Evolutionary conservation across 2,797 vertebrate species (phyloP).

Genomic region (Falco biarmicus): DNA sequence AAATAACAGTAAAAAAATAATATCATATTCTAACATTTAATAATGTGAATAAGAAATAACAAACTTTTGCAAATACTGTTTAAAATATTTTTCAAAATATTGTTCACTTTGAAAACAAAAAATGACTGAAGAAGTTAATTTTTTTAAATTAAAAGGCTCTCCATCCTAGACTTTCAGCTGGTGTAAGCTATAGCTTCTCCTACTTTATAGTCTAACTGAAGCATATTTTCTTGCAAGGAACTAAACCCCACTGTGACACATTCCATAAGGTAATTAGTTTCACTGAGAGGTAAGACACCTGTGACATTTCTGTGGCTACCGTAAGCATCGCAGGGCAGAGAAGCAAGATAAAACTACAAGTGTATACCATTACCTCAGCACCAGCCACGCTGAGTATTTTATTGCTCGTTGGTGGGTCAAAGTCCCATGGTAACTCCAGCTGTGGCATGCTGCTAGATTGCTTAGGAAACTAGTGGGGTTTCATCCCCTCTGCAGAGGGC

Average conservation of each 20-base stretch:
- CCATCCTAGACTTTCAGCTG: neutral
- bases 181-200: neutral
- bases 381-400: neutral
- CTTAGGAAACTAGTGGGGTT: neutral
- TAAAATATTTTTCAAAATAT: neutral
- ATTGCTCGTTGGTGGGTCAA: neutral
- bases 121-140: rapidly evolving
- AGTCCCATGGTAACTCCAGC: neutral
- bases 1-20: neutral
- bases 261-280: neutral
- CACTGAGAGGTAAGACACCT: neutral
- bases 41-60: neutral
- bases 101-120: neutral
- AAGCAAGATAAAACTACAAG: neutral
- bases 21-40: neutral
- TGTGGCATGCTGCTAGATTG: neutral
- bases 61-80: neutral
- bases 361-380: neutral
- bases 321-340: neutral
- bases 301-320: neutral
- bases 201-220: neutral
- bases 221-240: neutral
- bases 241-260: neutral
- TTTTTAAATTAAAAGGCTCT: neutral
- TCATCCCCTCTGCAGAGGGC: neutral